Evolutionary conservation across 2,113 vertebrate species (phyloP).

Genomic region (Cyanistes caeruleus): DNA sequence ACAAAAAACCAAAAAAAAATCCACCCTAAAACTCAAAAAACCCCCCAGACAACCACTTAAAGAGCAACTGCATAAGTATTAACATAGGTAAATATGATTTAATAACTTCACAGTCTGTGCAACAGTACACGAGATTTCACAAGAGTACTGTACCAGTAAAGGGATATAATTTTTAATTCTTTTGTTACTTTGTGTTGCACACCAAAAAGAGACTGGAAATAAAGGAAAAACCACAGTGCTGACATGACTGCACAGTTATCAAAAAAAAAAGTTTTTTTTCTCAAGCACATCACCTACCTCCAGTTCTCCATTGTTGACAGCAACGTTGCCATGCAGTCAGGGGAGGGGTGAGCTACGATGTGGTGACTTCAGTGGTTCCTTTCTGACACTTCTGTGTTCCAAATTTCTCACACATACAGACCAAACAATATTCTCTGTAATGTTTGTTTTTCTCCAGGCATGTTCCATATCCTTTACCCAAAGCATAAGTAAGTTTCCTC

Average conservation of each 20-base stretch:
- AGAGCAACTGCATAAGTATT: neutral
- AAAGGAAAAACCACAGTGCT: neutral
- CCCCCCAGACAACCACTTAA: neutral
- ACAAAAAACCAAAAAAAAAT: neutral
- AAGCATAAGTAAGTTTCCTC: neutral
- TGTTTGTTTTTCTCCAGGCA: neutral
- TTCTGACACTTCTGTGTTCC: neutral
- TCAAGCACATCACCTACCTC: neutral
- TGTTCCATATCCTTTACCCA: neutral
- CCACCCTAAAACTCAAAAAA: neutral
- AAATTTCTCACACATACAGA: neutral
- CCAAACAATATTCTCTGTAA: neutral
- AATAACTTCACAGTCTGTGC: neutral
- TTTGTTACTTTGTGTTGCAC: neutral
- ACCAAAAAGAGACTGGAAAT: neutral
- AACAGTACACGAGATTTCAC: accelerated
- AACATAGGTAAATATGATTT: neutral
- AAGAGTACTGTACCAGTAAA: neutral
- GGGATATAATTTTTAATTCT: neutral
- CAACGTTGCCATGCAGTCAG: accelerated
- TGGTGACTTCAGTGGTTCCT: neutral
- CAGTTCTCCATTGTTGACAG: neutral
- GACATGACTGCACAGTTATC: neutral
- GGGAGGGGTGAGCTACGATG: neutral
- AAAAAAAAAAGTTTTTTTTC: neutral